These are phyloP conservation scores for Drosophila kuntzei DNA, from an alignment of 2,888 invertebrate species.

Conservation along the genomic window DNA sequence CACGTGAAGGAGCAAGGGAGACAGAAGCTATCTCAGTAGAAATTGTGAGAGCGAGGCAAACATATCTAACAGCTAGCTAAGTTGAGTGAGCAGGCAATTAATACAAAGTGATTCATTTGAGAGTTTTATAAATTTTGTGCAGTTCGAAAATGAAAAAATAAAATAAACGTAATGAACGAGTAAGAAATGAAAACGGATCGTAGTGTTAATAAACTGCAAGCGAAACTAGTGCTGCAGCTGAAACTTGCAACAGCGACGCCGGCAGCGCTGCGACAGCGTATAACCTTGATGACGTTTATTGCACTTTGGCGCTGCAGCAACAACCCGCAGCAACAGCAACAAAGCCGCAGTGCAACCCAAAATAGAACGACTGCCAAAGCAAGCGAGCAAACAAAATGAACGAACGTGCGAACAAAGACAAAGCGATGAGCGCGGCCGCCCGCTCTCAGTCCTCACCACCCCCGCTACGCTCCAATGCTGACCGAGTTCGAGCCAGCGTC, in stretches of 20 bases:
- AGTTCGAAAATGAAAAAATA: slow-evolving; percentile 13
- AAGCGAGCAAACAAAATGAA: slow-evolving; percentile 58
- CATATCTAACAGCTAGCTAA: slow-evolving; percentile 23
- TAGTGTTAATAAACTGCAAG: slow-evolving; percentile 61
- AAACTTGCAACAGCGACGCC: slow-evolving; percentile 33
- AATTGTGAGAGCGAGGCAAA: slow-evolving; percentile 33
- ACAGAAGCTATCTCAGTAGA: slow-evolving; percentile 11
- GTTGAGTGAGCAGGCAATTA: slow-evolving; percentile 44
- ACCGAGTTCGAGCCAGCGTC: slow-evolving; percentile 54
- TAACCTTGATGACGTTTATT: slow-evolving; percentile 85
- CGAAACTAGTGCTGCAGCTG: slow-evolving; percentile 43
- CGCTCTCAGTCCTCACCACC: slow-evolving; percentile 17
- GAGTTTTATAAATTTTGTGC: slow-evolving; percentile 29
- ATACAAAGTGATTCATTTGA: slow-evolving; percentile 55
- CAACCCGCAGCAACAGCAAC: slow-evolving; percentile 30
- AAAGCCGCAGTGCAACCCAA: slow-evolving; percentile 63
- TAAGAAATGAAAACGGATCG: slow-evolving; percentile 50
- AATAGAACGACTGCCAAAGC: slow-evolving; percentile 72
- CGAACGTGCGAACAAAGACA: slow-evolving; percentile 56
- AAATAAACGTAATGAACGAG: slow-evolving; percentile 26
- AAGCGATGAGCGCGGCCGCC: slow-evolving; percentile 58
- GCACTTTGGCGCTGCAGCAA: slow-evolving; percentile 77
- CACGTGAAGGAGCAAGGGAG: slow-evolving; percentile 4
- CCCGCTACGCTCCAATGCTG: slow-evolving; percentile 51
- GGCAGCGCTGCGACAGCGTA: slow-evolving; percentile 54